Percentiles rank a stretch among this genome's conserved stretches.
Evolutionary conservation across 2,113 vertebrate genomes (phyloP).

Genomic region (Triplophysa siluroides): DNA sequence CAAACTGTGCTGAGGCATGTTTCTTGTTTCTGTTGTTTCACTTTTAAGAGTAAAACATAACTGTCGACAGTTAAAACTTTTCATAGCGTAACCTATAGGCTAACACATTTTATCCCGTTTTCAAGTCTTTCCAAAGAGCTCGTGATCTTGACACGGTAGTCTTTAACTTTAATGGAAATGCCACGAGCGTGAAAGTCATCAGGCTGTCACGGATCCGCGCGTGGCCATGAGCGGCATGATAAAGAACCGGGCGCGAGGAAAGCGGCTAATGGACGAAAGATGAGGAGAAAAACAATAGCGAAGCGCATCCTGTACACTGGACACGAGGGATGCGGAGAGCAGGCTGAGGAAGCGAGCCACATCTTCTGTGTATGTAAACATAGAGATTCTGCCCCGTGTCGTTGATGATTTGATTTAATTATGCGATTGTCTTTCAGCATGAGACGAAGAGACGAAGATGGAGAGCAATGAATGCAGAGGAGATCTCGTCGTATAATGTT

Average conservation of each 20-base stretch:
- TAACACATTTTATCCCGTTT: background rate
- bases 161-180: conserved; percentile 39
- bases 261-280: conserved; percentile 54
- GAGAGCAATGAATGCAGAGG: conserved; percentile 47
- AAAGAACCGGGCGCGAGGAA: conserved; percentile 45
- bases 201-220: conserved; percentile 45
- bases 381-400: conserved; percentile 33
- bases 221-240: conserved; percentile 53
- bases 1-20: too few species aligned
- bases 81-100: too few species aligned
- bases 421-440: conserved; percentile 56
- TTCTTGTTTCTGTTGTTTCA: background rate
- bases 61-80: background rate
- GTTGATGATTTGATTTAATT: conserved; percentile 53
- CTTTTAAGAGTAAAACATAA: background rate
- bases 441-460: conserved; percentile 53
- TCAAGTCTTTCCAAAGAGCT: background rate
- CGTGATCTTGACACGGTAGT: conserved; percentile 28
- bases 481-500: conserved; percentile 45
- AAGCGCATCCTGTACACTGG: conserved; percentile 56
- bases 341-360: conserved; percentile 45
- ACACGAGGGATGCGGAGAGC: conserved; percentile 47
- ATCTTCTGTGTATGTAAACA: conserved; percentile 55
- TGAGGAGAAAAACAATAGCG: conserved; percentile 62
- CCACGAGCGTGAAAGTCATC: conserved; percentile 40